Percentiles rank a stretch among this genome's conserved stretches.
These are phyloP conservation scores for Serrognathus titanus DNA, from an alignment of 2,888 invertebrate genomes.

Conservation along the genomic window DNA sequence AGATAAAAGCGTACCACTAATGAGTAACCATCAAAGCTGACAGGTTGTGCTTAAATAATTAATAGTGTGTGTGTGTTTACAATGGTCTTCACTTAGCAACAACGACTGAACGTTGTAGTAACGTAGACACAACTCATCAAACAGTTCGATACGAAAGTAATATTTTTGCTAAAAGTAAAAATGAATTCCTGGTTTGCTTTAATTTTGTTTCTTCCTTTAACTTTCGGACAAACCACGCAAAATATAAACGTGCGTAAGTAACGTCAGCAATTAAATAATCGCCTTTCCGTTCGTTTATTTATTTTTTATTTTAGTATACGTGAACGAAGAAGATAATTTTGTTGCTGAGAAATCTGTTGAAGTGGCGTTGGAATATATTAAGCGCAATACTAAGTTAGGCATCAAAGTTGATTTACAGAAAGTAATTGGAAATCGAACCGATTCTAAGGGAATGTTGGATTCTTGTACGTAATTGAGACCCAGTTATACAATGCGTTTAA, in stretches of 20 bases:
- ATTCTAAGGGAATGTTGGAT: constrained; percentile 68
- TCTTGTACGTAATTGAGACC: constrained; percentile 67
- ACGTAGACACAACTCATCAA: neutral
- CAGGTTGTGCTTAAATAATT: constrained; percentile 21
- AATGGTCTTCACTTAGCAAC: constrained; percentile 32
- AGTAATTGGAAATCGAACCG: constrained; percentile 68
- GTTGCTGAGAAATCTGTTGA: constrained; percentile 69
- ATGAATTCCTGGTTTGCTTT: neutral
- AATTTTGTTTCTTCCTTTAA: constrained; percentile 5
- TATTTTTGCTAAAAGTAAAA: neutral
- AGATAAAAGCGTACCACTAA: too few species aligned
- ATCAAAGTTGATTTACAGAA: constrained; percentile 60
- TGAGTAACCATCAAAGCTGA: too few species aligned
- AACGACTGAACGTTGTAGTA: constrained; percentile 6
- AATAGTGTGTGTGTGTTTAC: constrained; percentile 32
- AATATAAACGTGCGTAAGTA: constrained; percentile 72
- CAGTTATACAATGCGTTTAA: too few species aligned
- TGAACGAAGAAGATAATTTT: constrained; percentile 72
- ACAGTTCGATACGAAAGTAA: neutral
- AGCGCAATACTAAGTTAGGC: constrained; percentile 66
- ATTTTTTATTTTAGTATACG: constrained; percentile 59
- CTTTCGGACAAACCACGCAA: constrained; percentile 60
- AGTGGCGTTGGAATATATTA: constrained; percentile 67
- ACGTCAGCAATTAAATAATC: constrained; percentile 5
- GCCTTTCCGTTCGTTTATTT: neutral